A percentile compares a stretch with the other conserved stretches of the same genome.
These are phyloP conservation scores for Platyura marginata DNA, from an alignment of 1,140 invertebrate genomes.

Conservation along the genomic window DNA sequence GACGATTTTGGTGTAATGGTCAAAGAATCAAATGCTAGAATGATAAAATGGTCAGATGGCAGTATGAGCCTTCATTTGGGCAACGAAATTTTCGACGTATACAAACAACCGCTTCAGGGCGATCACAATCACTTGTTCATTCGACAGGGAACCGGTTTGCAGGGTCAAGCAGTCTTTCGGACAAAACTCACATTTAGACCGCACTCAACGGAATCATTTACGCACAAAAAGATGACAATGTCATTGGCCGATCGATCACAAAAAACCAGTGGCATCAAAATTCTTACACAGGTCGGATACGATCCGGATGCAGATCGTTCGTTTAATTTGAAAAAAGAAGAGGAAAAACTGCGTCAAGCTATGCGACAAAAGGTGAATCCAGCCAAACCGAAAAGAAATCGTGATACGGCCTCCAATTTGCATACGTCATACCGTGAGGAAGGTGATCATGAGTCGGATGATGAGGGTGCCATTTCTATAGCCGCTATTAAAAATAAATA, in stretches of 20 bases:
- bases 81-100: constrained; percentile 94
- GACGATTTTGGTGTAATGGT: constrained; percentile 67
- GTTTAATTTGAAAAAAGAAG: constrained; percentile 87
- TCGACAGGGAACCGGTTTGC: constrained; percentile 91
- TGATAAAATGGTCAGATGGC: constrained; percentile 95
- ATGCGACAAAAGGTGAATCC: constrained; percentile 43
- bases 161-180: constrained; percentile 91
- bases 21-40: constrained; percentile 87
- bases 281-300: constrained; percentile 80
- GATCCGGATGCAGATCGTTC: constrained; percentile 85
- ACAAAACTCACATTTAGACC: constrained; percentile 94
- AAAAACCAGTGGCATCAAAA: constrained; percentile 92
- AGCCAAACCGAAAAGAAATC: constrained; percentile 37
- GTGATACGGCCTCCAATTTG: constrained; percentile 35
- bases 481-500: constrained; percentile 91
- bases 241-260: constrained; percentile 93
- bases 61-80: constrained; percentile 95
- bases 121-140: constrained; percentile 93
- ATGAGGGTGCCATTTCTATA: constrained; percentile 79
- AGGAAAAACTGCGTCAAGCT: constrained; percentile 75
- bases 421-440: constrained; percentile 26
- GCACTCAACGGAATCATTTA: constrained; percentile 95
- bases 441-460: constrained; percentile 75
- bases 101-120: constrained; percentile 73
- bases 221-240: constrained; percentile 96